Base-by-base conservation (phyloP, 1,140 invertebrate species). In the Bilobella aurantiaca region DNA sequence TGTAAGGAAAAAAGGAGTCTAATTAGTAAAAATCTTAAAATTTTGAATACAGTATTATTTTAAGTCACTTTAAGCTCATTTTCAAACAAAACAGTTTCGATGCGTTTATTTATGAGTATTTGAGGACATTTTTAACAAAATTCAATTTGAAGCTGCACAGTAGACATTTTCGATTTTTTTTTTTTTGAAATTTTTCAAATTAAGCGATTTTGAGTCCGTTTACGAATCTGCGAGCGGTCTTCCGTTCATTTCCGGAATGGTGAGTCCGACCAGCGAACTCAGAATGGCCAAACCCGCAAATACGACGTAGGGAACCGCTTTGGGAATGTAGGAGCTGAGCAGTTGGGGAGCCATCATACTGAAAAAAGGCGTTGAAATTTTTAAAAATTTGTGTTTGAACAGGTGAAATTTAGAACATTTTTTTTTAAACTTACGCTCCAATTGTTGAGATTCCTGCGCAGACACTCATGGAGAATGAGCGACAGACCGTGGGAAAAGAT, bases 231-330 rank as follows among this genome's bases (percentile, higher is more conserved):
- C 42, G 27, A 66, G 27, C 1, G 65, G 59, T 23, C 58, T 62
- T 27, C 65, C 65, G 58, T 62, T 66, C 12, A 46, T 66, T 66
- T 66, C 65, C 21, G 47, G 31, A 8, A 66, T 21, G 25, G 60
- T 18, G 18, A 66, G 42, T 27, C 59, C 62, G 21, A 62, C 37
- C 1, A 62, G n/a, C 3, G 65, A 46, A 58, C 59, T 66, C 23
- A 62, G 23, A 18, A 66, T 16, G 8, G 59, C 32, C 25, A 66
- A 62, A 1, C 58, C 60, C 53, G 27, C 61, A 42, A 66, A 66
- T 30, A 42, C 42, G 23, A 62, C 25, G 23, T 60, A 66, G 2
- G 65, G 59, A 14, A 46, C 60, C 46, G 60, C 18, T 37, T 49
- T 62, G 27, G 32, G 59, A 62, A 46, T 53, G 23, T 37, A 66